Conservation (phyloP, 2,797 vertebrate species). For the Sebastes steindachneri region DNA sequence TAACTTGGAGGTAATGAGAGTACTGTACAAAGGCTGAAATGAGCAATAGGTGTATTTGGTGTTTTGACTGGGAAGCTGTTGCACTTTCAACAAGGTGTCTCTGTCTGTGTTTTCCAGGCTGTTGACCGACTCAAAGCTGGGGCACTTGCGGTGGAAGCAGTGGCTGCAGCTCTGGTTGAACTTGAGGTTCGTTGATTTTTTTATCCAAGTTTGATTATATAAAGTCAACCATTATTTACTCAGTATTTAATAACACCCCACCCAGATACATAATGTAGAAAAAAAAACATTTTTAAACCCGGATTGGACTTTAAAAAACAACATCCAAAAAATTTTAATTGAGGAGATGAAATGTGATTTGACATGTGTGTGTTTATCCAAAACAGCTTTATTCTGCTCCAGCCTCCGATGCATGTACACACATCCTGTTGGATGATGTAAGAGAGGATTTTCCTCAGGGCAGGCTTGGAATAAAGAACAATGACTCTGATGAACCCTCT, state of each 20-base stretch:
- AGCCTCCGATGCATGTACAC: conserved; percentile 14
- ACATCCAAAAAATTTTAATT: not conserved
- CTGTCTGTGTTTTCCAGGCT: conserved; percentile 83
- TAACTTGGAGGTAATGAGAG: not conserved
- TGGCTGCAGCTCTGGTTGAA: conserved; percentile 96
- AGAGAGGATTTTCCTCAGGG: conserved; percentile 20
- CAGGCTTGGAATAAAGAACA: conserved; percentile 11
- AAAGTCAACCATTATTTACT: not conserved
- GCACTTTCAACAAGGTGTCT: not conserved
- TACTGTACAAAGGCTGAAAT: not conserved
- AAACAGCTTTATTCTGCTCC: conserved; percentile 12
- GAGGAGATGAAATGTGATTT: not conserved
- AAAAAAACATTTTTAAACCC: not conserved
- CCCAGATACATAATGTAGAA: not conserved
- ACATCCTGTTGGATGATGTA: conserved; percentile 36
- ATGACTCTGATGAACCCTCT: conserved; percentile 23
- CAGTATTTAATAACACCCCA: not conserved
- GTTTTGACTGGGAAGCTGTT: conserved; percentile 6
- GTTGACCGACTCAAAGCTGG: conserved; percentile 96
- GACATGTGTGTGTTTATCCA: conserved; percentile 27
- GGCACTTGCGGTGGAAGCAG: conserved; percentile 94
- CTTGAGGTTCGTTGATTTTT: conserved; percentile 87
- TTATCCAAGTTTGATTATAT: conserved; percentile 3
- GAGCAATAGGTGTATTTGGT: not conserved
- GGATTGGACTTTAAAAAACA: not conserved